A percentile compares a stretch with the other conserved stretches of the same genome.
These are phyloP conservation scores for Rhineura floridana DNA, from an alignment of 2,113 vertebrate species.

Conservation along the genomic window DNA sequence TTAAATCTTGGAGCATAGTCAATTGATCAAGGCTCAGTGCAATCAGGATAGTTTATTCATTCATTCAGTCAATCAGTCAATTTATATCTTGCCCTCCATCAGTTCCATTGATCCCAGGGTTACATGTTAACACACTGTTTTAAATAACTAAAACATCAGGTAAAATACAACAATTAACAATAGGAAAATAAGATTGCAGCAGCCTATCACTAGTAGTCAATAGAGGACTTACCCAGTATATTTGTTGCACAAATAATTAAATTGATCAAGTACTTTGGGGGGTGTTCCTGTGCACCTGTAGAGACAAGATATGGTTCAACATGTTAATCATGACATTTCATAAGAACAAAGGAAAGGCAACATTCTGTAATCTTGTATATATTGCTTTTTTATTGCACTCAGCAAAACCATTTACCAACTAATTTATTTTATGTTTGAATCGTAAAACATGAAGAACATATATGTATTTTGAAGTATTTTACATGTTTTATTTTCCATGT, in stretches of 20 bases:
- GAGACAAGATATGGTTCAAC: not conserved
- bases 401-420: conserved; percentile 10
- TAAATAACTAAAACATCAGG: no score
- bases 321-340: not conserved
- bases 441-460: not conserved
- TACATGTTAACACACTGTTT: no score
- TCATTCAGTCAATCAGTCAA: no score
- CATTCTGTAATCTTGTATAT: not conserved
- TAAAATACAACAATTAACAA: no score
- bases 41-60: no score
- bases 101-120: no score
- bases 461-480: not conserved
- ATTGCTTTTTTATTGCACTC: not conserved
- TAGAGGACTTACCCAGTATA: not conserved
- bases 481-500: not conserved
- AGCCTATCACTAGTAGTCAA: no score
- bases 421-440: not conserved
- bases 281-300: not conserved
- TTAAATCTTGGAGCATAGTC: not conserved
- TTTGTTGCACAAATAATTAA: not conserved
- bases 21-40: not conserved
- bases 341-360: not conserved
- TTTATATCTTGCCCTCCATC: no score
- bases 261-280: not conserved
- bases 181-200: no score